Percentiles rank a stretch among this genome's conserved stretches.
phyloP scores from a whole-genome alignment of 2,888 invertebrate genomes.

The Lithosia quadra region DNA sequence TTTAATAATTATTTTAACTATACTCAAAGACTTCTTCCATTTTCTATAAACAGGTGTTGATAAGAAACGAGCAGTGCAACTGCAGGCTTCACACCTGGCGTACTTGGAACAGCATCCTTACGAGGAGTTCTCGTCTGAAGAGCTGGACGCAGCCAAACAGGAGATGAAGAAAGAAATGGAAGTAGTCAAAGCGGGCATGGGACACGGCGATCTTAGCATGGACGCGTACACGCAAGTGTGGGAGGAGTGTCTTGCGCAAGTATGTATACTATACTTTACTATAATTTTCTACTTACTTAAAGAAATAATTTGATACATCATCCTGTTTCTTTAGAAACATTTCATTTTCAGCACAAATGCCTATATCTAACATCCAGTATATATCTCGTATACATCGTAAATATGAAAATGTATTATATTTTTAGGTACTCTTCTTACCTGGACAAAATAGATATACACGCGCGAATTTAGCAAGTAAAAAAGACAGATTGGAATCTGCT shows the following conservation, averaged over 20 bases:
- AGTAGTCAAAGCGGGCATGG: constrained; percentile 96
- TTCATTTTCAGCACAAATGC: no score
- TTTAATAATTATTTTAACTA: no score
- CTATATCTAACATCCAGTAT: no score
- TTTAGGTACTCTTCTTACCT: constrained; percentile 94
- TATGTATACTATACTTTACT: no score
- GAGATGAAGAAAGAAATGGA: constrained; percentile 94
- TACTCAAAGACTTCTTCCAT: no score
- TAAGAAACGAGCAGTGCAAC: constrained; percentile 86
- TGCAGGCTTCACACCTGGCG: constrained; percentile 90
- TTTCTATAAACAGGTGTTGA: constrained; percentile 68
- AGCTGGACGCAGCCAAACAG: constrained; percentile 89
- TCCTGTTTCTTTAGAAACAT: no score
- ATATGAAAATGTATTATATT: not conserved
- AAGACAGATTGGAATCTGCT: constrained; percentile 97
- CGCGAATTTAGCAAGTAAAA: constrained; percentile 97
- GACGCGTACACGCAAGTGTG: constrained; percentile 98
- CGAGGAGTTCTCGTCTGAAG: constrained; percentile 89
- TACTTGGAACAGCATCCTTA: constrained; percentile 96
- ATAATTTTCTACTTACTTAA: not conserved
- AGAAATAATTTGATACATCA: no score
- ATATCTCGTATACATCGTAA: not conserved
- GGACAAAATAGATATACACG: constrained; percentile 97
- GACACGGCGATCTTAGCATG: constrained; percentile 96
- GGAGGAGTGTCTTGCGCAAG: constrained; percentile 98